These are phyloP conservation scores for Temnothorax rugatulus DNA, from an alignment of 2,888 invertebrate species.

Conservation along the genomic window DNA sequence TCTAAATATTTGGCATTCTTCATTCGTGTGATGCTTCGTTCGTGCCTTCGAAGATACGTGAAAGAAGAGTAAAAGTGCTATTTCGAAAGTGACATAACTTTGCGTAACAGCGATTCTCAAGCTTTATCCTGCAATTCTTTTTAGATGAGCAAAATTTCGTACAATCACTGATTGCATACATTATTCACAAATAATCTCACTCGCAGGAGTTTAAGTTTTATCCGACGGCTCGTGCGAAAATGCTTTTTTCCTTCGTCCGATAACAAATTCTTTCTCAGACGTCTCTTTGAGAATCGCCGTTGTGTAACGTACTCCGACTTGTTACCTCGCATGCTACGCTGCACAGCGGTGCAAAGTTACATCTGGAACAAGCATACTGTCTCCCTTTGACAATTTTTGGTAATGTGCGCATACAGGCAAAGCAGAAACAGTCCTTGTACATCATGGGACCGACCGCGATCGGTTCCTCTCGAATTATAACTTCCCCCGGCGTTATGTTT, in stretches of 20 bases:
- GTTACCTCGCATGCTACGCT: constrained; percentile 82
- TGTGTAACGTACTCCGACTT: constrained; percentile 15
- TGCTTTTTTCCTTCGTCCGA: neutral
- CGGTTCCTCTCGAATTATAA: constrained; percentile 91
- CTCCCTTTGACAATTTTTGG: constrained; percentile 59
- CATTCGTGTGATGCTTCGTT: constrained; percentile 70
- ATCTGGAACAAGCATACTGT: constrained; percentile 77
- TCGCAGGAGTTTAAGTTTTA: neutral
- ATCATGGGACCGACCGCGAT: constrained; percentile 90
- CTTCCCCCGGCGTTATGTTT: constrained; percentile 90
- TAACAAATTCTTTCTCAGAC: neutral
- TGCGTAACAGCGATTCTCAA: constrained; percentile 9
- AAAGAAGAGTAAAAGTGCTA: neutral
- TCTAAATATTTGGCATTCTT: constrained; percentile 79
- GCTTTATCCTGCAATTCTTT: neutral
- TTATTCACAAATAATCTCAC: neutral
- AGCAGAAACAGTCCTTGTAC: constrained; percentile 78
- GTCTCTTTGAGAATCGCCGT: neutral
- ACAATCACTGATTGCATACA: neutral
- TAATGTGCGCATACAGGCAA: constrained; percentile 80
- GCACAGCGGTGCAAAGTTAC: constrained; percentile 84
- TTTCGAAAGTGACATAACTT: neutral
- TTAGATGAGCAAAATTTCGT: neutral
- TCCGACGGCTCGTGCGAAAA: neutral
- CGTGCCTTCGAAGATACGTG: constrained; percentile 49